Evolutionary conservation across 2,797 vertebrate genomes (phyloP).

Genomic region (Nasua narica): DNA sequence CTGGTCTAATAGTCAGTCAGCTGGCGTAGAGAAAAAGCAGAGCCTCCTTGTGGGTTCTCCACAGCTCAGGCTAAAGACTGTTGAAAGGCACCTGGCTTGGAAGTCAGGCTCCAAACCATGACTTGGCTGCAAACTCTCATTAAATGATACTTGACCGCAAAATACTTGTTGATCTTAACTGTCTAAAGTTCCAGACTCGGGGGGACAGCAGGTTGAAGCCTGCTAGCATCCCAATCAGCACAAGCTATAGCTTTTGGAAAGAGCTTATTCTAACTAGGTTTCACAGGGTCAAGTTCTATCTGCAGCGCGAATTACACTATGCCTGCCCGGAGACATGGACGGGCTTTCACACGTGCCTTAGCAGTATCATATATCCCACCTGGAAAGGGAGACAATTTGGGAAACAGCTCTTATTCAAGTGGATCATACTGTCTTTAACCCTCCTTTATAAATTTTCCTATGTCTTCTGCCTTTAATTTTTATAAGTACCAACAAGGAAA

Average conservation of each 20-base stretch:
- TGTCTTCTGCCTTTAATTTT: constrained; percentile 3
- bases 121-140: constrained; percentile 70
- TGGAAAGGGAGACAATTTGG: not conserved
- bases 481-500: not conserved
- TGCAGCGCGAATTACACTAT: not conserved
- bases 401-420: not conserved
- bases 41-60: not conserved
- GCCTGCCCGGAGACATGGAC: not conserved
- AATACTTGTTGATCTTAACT: constrained; percentile 66
- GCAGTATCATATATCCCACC: not conserved
- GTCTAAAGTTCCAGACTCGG: constrained; percentile 63
- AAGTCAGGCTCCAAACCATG: constrained; percentile 32
- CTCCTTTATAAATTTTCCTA: not conserved
- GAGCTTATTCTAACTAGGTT: constrained; percentile 36
- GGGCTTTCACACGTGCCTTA: not conserved
- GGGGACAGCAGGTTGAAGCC: constrained; percentile 67
- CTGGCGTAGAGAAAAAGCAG: not conserved
- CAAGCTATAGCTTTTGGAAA: constrained; percentile 62
- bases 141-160: constrained; percentile 66
- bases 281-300: constrained; percentile 38
- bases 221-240: constrained; percentile 57
- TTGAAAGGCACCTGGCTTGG: constrained; percentile 55
- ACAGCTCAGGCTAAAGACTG: not conserved
- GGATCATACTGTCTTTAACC: not conserved
- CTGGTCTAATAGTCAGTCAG: not conserved